These are phyloP conservation scores for Drosophila eugracilis DNA, from an alignment of 1,140 invertebrate genomes.

Conservation along the genomic window DNA sequence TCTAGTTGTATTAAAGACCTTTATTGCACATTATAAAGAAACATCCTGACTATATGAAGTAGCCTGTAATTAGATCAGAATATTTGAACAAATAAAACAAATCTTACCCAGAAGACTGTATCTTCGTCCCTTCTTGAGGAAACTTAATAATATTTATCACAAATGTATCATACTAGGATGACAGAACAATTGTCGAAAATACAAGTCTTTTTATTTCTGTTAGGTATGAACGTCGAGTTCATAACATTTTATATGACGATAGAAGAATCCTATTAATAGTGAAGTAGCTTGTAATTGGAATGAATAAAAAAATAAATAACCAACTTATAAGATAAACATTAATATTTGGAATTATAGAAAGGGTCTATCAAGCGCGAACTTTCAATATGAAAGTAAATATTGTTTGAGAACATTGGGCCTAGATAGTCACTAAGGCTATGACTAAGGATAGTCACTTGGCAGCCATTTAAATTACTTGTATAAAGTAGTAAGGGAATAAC, in stretches of 20 bases:
- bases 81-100: conserved; percentile 37
- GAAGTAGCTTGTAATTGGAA: conserved; percentile 29
- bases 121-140: neutral
- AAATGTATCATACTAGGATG: conserved; percentile 6
- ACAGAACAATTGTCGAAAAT: too few relatives aligned
- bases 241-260: conserved; percentile 23
- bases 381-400: too few relatives aligned
- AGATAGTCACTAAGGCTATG: too few relatives aligned
- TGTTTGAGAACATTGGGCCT: neutral
- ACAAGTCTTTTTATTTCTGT: conserved; percentile 4
- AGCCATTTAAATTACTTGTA: neutral
- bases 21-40: conserved; percentile 12
- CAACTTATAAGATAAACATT: neutral
- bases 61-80: conserved; percentile 31
- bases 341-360: too few relatives aligned
- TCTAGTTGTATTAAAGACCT: conserved; percentile 26
- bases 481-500: too few relatives aligned
- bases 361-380: too few relatives aligned
- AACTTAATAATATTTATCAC: conserved; percentile 12
- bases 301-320: conserved; percentile 26
- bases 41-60: conserved; percentile 11
- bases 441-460: too few relatives aligned
- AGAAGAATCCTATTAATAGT: conserved; percentile 42
- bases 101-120: neutral
- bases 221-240: conserved; percentile 4